phyloP scores from a whole-genome alignment of 1,140 invertebrate genomes.

The Pseudoatta argentina region DNA sequence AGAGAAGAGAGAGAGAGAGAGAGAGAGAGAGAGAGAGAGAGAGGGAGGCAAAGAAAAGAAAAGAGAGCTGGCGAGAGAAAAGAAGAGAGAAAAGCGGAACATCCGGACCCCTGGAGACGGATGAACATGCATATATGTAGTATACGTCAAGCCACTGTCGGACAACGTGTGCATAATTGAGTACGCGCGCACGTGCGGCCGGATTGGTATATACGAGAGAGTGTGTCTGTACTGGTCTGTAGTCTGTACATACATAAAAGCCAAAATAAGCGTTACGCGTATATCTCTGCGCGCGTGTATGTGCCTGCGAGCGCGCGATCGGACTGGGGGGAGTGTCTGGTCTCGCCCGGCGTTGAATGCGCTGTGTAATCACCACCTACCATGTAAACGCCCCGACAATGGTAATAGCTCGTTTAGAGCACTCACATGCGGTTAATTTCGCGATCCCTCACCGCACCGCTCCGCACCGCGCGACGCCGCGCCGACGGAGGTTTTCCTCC shows the following conservation, averaged over 20 bases:
- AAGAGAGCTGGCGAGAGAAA: background rate
- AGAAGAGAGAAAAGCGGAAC: constrained; percentile 61
- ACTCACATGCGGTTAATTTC: constrained; percentile 72
- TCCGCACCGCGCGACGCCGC: background rate
- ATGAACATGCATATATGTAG: constrained; percentile 63
- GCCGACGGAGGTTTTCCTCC: constrained; percentile 6
- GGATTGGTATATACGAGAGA: background rate
- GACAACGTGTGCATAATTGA: constrained; percentile 66
- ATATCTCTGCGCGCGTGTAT: background rate
- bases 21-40: constrained; percentile 30
- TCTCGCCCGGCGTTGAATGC: constrained; percentile 62
- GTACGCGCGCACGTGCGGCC: background rate
- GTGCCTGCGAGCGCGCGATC: constrained; percentile 6
- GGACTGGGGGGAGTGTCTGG: constrained; percentile 58
- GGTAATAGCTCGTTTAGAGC: constrained; percentile 71
- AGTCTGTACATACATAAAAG: no score
- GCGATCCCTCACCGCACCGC: constrained; percentile 26
- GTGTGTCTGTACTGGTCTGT: background rate
- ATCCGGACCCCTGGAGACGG: constrained; percentile 71
- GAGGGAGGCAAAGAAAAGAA: no score
- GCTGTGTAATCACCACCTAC: constrained; percentile 71
- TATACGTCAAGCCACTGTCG: constrained; percentile 65
- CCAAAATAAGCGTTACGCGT: constrained; percentile 30
- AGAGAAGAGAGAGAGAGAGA: background rate
- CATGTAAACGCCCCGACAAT: constrained; percentile 69